Conservation (phyloP, 2,888 invertebrate genomes). For the Alviniconcha strummeri region DNA sequence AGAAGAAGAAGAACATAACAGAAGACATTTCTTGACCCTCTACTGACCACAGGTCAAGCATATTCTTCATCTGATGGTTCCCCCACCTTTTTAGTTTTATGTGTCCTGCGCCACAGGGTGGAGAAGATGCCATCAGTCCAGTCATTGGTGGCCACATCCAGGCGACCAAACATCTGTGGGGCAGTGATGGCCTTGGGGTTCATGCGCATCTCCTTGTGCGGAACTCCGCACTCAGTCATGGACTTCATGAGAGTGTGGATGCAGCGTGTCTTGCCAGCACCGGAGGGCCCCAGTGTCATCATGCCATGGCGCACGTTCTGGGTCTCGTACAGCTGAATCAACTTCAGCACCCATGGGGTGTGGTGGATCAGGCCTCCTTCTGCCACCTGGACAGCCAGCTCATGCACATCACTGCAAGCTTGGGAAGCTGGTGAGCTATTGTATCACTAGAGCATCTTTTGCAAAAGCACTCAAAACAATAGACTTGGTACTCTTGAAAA, state of each 20-base stretch:
- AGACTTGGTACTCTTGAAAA: no score
- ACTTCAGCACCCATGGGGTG: constrained; percentile 95
- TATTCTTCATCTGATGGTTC: no score
- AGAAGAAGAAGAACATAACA: no score
- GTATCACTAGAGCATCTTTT: no score
- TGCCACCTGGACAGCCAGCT: constrained; percentile 58
- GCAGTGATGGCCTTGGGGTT: constrained; percentile 98
- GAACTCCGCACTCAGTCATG: constrained; percentile 87
- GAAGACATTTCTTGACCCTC: no score
- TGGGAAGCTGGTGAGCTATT: no score
- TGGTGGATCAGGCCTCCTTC: constrained; percentile 86
- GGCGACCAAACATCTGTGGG: constrained; percentile 96
- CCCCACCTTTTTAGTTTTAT: constrained; percentile 85
- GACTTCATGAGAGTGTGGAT: constrained; percentile 92
- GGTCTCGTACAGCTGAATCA: constrained; percentile 85
- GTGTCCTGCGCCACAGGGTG: constrained; percentile 95
- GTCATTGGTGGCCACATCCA: constrained; percentile 97
- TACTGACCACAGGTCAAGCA: no score
- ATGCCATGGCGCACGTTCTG: constrained; percentile 74
- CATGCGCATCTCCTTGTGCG: constrained; percentile 97
- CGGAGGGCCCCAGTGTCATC: constrained; percentile 74
- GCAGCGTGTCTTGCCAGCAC: constrained; percentile 86
- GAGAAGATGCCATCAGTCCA: constrained; percentile 99
- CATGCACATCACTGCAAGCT: no score
- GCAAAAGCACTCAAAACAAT: no score